Evolutionary conservation across 2,113 vertebrate genomes (phyloP), one percentile per base, ranked within the genome.

Genomic region (Ardeotis arabs): DNA sequence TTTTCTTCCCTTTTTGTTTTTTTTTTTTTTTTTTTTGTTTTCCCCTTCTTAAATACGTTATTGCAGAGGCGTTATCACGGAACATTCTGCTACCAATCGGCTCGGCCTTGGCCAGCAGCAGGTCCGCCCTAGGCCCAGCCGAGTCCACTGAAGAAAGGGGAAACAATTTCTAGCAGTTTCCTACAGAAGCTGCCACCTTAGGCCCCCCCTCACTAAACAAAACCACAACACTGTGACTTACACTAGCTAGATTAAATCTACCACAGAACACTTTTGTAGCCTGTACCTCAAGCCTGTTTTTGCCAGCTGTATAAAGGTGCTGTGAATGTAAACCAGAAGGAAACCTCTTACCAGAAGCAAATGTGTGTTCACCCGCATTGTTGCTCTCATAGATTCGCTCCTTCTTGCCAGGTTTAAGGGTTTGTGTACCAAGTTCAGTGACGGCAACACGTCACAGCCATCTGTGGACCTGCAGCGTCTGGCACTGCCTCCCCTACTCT

Each of bases 331-430:
- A 89, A 95, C 31, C 39, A 72, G 68, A 14, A 95, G 47, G 70
- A 91, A 73, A 55, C 18, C n/a, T 80, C 60, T 83, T 47, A 73
- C 27, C 55, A 68, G 37, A 76, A 44, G 28, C 53, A 87, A 77
- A 66, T 9, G 10, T 0, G 0, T 31, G 24, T 77, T 59, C 44
- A 22, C 4, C 9, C 9, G 49, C 20, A 24, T 33, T 1, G 4
- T 44, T 77, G 56, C 5, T 2, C 47, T 69, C 17, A 15, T 20
- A 53, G 41, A 14, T 9, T 49, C 44, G 45, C 55, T 23, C 49
- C 28, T 59, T 81, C 16, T 41, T 52, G 15, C 9, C 0, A 19
- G 27, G 8, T 72, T 64, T 12, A 31, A 60, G 33, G 11, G 19
- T 60, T 73, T 80, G 39, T 58, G 39, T 56, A 10, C 27, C 35